Percentiles rank a stretch among this genome's conserved stretches.
These are phyloP conservation scores for Patella pellucida DNA, from an alignment of 2,888 invertebrate species.

Conservation along the genomic window DNA sequence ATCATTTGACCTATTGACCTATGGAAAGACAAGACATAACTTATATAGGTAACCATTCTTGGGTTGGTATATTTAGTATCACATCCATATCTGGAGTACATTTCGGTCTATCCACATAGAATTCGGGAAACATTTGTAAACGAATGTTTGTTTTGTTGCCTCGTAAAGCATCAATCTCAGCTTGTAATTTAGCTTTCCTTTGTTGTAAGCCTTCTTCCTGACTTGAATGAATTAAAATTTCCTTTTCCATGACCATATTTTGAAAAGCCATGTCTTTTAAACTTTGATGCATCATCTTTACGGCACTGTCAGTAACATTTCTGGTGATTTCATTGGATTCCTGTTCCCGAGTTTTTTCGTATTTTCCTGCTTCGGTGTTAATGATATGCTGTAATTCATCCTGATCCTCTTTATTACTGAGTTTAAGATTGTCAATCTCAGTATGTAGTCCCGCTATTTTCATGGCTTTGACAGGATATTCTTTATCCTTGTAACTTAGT, in stretches of 20 bases:
- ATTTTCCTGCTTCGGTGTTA: conserved; percentile 61
- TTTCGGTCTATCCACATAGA: conserved; percentile 61
- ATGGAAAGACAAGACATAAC: too few relatives aligned
- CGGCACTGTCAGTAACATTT: conserved; percentile 57
- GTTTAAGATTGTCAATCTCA: conserved; percentile 60
- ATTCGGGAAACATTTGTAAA: conserved; percentile 69
- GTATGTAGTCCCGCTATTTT: conserved; percentile 64
- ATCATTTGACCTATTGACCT: too few relatives aligned
- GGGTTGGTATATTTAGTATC: conserved; percentile 65
- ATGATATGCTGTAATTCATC: conserved; percentile 66
- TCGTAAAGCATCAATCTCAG: conserved; percentile 51
- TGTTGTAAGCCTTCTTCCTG: conserved; percentile 55
- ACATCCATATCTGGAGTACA: conserved; percentile 70
- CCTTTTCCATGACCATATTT: conserved; percentile 68
- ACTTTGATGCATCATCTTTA: conserved; percentile 65
- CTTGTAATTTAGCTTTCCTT: conserved; percentile 47
- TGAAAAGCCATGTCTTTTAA: conserved; percentile 67
- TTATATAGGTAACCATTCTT: conserved; percentile 65
- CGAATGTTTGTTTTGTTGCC: conserved; percentile 63
- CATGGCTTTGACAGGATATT: conserved; percentile 70
- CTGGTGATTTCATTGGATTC: conserved; percentile 52
- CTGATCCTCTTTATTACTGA: conserved; percentile 63
- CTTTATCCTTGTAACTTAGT: conserved; percentile 69
- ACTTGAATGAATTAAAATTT: conserved; percentile 62
- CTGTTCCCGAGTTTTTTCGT: conserved; percentile 54